phyloP scores from a whole-genome alignment of 2,113 vertebrate species.

The Corydoras maculifer region DNA sequence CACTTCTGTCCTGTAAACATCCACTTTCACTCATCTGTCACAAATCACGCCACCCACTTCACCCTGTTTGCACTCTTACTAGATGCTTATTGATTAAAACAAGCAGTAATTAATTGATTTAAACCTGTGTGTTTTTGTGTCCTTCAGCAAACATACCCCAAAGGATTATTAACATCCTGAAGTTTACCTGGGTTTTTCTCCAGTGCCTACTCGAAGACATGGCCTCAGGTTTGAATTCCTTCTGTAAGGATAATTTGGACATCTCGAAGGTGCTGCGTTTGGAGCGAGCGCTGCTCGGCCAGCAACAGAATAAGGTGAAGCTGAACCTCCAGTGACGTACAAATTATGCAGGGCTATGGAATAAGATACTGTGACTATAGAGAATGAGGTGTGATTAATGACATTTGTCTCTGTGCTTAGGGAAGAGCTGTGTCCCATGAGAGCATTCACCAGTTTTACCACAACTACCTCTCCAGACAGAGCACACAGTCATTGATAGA shows the following conservation, averaged over 20 bases:
- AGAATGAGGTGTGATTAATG: too few relatives aligned
- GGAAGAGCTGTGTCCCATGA: conserved; percentile 64
- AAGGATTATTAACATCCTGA: conserved; percentile 50
- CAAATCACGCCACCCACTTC: neutral
- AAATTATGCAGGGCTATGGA: too few relatives aligned
- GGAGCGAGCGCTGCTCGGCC: conserved; percentile 51
- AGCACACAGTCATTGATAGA: conserved; percentile 46
- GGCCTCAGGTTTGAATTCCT: conserved; percentile 48
- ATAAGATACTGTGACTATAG: too few relatives aligned
- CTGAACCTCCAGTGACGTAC: neutral
- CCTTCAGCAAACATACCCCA: conserved; percentile 55
- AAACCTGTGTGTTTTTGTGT: neutral
- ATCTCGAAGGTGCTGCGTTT: conserved; percentile 60
- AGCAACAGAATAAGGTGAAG: conserved; percentile 60
- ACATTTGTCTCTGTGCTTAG: conserved; percentile 40
- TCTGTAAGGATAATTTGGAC: conserved; percentile 58
- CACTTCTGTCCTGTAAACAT: too few relatives aligned
- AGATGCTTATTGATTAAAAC: too few relatives aligned
- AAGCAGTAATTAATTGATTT: too few relatives aligned
- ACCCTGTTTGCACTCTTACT: too few relatives aligned
- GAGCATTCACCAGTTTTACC: conserved; percentile 59
- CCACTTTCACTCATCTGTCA: neutral
- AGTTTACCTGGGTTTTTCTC: conserved; percentile 57
- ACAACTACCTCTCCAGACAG: conserved; percentile 55
- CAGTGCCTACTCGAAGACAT: conserved; percentile 56